Conservation (phyloP, 2,797 vertebrate genomes). For the Podarcis siculus region DNA sequence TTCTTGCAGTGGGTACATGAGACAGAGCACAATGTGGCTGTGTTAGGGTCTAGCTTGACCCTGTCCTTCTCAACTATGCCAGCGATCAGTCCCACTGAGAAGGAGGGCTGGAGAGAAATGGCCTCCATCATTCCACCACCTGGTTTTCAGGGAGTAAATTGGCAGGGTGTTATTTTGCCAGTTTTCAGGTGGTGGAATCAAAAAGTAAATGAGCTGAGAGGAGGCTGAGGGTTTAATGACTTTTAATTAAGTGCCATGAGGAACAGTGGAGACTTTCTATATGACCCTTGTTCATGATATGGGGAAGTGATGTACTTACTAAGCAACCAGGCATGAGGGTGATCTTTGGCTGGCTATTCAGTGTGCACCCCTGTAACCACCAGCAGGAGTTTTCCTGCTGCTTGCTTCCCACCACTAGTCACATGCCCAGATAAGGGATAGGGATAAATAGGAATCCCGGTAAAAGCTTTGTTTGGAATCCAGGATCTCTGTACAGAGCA, state of each 20-base stretch:
- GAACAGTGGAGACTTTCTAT: neutral
- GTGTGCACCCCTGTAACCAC: neutral
- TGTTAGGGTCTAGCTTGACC: neutral
- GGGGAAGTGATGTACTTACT: neutral
- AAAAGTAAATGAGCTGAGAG: neutral
- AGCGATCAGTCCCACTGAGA: neutral
- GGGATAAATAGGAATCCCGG: neutral
- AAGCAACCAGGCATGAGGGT: neutral
- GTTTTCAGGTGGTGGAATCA: neutral
- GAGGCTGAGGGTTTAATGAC: no score
- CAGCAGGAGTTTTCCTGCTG: neutral
- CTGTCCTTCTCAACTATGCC: neutral
- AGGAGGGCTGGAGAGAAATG: neutral
- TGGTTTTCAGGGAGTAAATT: neutral
- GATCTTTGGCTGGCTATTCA: neutral
- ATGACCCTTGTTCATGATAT: no score
- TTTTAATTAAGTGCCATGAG: neutral
- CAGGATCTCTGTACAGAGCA: neutral
- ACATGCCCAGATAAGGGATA: neutral
- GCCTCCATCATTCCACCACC: neutral
- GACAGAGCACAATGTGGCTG: neutral
- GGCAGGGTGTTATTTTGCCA: no score
- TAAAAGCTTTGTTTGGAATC: neutral
- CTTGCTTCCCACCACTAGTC: no score
- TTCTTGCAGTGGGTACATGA: neutral